phyloP scores from a whole-genome alignment of 1,140 invertebrate species.

The Ostrea denselamellosa region DNA sequence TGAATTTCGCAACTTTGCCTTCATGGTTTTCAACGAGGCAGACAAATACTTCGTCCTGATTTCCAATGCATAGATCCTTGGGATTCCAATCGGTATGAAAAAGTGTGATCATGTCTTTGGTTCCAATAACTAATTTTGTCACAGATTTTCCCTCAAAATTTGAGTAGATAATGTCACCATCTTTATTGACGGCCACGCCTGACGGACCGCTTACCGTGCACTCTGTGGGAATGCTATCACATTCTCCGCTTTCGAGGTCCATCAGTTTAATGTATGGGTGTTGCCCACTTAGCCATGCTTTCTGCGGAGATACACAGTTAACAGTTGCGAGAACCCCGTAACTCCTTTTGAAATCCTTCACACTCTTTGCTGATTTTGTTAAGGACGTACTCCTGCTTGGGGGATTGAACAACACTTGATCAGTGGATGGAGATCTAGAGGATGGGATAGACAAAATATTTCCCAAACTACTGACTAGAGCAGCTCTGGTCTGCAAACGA shows the following conservation, averaged over 20 bases:
- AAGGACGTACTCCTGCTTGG: background rate
- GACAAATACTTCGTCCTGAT: background rate
- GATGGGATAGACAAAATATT: background rate
- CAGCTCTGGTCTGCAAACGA: background rate
- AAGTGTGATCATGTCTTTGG: background rate
- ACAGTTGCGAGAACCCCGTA: background rate
- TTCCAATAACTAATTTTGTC: background rate
- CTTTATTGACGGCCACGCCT: background rate
- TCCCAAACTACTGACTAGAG: background rate
- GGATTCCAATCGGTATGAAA: conserved; percentile 13
- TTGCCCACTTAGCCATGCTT: conserved; percentile 19
- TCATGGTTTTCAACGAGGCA: background rate
- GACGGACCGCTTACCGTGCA: background rate
- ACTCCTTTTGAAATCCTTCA: background rate
- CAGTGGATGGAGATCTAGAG: background rate
- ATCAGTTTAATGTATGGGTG: conserved; percentile 3
- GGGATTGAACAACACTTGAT: background rate
- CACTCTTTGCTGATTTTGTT: conserved; percentile 10
- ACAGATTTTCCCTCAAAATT: background rate
- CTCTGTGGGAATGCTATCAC: background rate
- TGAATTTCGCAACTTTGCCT: conserved; percentile 23
- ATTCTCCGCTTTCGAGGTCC: conserved; percentile 6
- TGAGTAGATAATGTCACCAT: background rate
- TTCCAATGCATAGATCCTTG: background rate
- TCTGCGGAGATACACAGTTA: conserved; percentile 4